Evolutionary conservation across 2,113 vertebrate species (phyloP).

Genomic region (Eubucco bourcierii): DNA sequence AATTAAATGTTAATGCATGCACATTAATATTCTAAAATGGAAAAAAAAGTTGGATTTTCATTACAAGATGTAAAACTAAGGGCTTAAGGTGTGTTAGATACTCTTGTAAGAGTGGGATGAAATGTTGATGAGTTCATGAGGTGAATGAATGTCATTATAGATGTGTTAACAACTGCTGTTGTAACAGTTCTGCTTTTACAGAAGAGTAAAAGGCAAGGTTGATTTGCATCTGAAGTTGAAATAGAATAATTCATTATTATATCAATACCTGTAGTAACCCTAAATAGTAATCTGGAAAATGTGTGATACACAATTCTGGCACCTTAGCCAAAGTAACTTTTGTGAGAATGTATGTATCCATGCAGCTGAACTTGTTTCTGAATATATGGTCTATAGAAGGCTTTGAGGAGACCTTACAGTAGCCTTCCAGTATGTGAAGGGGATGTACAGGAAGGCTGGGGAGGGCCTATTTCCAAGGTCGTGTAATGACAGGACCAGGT

Average conservation of each 20-base stretch:
- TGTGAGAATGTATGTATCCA: not conserved
- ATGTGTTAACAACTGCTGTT: not conserved
- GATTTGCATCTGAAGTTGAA: not conserved
- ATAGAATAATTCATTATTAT: not conserved
- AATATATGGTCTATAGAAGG: not conserved
- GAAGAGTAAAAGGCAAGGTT: not conserved
- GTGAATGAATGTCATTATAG: not conserved
- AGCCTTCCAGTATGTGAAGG: too few relatives aligned
- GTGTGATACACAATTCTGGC: not conserved
- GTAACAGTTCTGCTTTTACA: not conserved
- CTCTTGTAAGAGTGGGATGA: not conserved
- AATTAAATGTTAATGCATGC: not conserved
- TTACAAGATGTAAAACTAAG: not conserved
- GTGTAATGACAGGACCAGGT: too few relatives aligned
- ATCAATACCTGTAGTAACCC: not conserved
- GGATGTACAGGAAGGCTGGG: too few relatives aligned
- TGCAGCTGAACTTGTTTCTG: not conserved
- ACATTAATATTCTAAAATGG: not conserved
- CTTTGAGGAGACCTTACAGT: too few relatives aligned
- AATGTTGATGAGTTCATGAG: not conserved
- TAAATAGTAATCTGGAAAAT: not conserved
- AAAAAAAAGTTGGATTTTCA: not conserved
- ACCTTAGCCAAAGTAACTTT: not conserved
- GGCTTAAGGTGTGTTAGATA: not conserved
- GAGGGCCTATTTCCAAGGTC: too few relatives aligned